Evolutionary conservation across 2,797 vertebrate species (phyloP), one percentile per base, ranked within the genome.

Genomic region (Coluber constrictor): DNA sequence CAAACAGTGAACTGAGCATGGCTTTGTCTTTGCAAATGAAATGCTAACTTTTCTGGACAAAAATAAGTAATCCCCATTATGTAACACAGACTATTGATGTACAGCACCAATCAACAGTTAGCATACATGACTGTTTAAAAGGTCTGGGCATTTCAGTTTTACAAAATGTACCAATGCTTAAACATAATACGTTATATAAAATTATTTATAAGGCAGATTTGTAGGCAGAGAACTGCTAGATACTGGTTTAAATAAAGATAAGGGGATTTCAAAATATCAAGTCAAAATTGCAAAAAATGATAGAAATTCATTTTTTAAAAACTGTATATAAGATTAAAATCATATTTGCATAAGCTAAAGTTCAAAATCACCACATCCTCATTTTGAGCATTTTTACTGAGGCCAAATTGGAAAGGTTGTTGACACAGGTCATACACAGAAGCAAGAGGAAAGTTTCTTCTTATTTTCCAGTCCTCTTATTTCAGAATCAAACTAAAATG

Each of bases 51-150:
- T 25, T 11, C 59, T 89, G 87, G 56, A 60, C 90, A 61, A 88
- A 90, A 91, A 60, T 90, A 91, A 88, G 29, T 91, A 93, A 89
- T 88, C 92, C 86, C 88, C 59, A 93, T 93, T 93, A 93, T 91
- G 43, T 89, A 93, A 93, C 51, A 43, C 47, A 47, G 56, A 27
- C 70, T 91, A 93, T 89, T 89, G 88, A 93, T 93, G 91, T 66
- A 57, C 54, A 86, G 87, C 87, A 60, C 70, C 29, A 90, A 66
- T 91, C 70, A 91, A 93, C 60, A 91, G 87, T 89, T 59, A 93
- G 90, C 90, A 63, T 57, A 70, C 57, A 63, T 11, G 18, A 51
- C 20, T 56, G 74, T 63, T 93, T 55, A 43, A 89, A 91, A 54
- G 51, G 70, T 32, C n/a, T 56, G 32, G 47, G 87, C 47, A 57